Percentiles rank a stretch among this genome's conserved stretches.
These are phyloP conservation scores for Antheraea yamamai DNA, from an alignment of 2,888 invertebrate species.

Conservation along the genomic window DNA sequence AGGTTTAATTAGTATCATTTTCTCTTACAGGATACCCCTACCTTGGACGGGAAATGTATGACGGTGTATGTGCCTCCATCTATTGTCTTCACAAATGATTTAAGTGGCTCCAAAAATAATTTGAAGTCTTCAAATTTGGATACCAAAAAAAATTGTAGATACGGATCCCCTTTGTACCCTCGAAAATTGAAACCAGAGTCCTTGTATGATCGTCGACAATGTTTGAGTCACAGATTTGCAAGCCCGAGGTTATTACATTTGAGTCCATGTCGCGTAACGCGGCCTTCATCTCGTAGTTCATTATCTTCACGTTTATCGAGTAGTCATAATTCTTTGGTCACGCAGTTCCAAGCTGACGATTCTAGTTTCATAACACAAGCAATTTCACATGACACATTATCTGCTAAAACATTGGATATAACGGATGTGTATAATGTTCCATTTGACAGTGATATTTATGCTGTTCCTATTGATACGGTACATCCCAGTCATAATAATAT, in stretches of 20 bases:
- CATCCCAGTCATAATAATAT: conserved; percentile 76
- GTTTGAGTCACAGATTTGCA: conserved; percentile 69
- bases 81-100: conserved; percentile 51
- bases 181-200: conserved; percentile 66
- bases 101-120: conserved; percentile 47
- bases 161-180: conserved; percentile 66
- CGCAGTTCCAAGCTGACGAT: conserved; percentile 89
- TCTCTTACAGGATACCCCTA: conserved; percentile 66
- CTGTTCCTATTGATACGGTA: conserved; percentile 92
- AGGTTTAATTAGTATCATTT: conserved; percentile 16
- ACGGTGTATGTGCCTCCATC: conserved; percentile 55
- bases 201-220: conserved; percentile 68
- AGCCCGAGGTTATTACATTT: conserved; percentile 81
- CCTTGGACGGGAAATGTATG: conserved; percentile 46
- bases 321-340: conserved; percentile 91
- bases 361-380: conserved; percentile 94
- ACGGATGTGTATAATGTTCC: conserved; percentile 94
- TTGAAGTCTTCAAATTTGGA: conserved; percentile 48
- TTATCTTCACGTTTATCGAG: conserved; percentile 90
- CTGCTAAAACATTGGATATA: conserved; percentile 86
- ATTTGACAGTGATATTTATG: conserved; percentile 93
- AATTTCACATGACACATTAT: conserved; percentile 91
- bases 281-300: conserved; percentile 90
- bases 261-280: conserved; percentile 82
- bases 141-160: conserved; percentile 49